Evolutionary conservation across 2,113 vertebrate species (phyloP), one percentile per base, ranked within the genome.

Genomic region (Aepyceros melampus): DNA sequence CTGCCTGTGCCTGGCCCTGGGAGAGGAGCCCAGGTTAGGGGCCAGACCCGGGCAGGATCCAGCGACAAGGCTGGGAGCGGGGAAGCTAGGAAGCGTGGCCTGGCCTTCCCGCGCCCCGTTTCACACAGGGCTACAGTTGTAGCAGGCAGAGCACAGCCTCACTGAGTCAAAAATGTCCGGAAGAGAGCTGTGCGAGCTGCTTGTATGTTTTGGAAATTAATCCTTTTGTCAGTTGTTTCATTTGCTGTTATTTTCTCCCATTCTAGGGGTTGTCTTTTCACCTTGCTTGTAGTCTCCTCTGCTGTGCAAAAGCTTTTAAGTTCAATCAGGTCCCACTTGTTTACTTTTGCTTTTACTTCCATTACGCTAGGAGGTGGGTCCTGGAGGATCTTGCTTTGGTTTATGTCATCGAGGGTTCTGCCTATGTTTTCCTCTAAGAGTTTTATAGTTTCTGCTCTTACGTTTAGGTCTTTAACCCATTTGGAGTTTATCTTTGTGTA

Each of bases 141-240:
- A 0, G 1, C n/a, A 3, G 67, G 9, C 36, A 8, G 19, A 86
- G 23, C 33, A 12, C 27, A 27, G 47, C 45, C 21, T 27, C 11
- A 1, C 0, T 0, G 45, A 71, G 71, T 6, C 62, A 2, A 6
- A 12, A 4, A 1, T 1, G 10, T 13, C n/a, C 1, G 1, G 67
- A 74, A 40, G 1, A 23, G 67, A 6, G n/a, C n/a, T 23, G n/a
- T 12, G 2, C 2, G 36, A 71, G n/a, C n/a, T 40, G 19, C n/a
- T 71, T 40, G 10, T 40, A 3, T 71, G 12, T 40, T 71, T 40
- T 71, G 67, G 67, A 71, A 71, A 23, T 71, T 40, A 40, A 40
- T 2, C 21, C n/a, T 40, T 40, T 71, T 23, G 67, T 21, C 67
- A 12, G 67, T 23, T 71, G 67, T 23, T 71, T 40, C 67, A 23